Evolutionary conservation across 1,140 invertebrate genomes (phyloP).

Genomic region (Neomicropteryx cornuta): DNA sequence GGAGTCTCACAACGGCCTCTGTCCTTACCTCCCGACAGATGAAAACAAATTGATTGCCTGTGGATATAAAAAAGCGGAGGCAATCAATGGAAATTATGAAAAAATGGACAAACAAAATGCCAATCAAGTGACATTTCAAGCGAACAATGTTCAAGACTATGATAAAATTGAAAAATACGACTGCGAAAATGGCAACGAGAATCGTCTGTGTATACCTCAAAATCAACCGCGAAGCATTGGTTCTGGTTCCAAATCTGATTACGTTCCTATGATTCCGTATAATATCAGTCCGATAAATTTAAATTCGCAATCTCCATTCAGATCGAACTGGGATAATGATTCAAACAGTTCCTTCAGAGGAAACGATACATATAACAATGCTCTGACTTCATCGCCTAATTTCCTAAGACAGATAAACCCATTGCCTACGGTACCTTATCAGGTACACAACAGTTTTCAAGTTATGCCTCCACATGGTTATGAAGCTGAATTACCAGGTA

Average conservation of each 20-base stretch:
- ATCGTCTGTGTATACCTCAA: constrained; percentile 3
- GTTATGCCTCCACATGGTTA: too few relatives aligned
- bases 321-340: constrained; percentile 30
- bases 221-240: constrained; percentile 1
- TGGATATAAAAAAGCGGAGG: constrained; percentile 10
- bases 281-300: constrained; percentile 25
- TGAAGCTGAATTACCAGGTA: too few relatives aligned
- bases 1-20: too few relatives aligned
- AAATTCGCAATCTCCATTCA: too few relatives aligned
- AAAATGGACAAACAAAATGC: too few relatives aligned
- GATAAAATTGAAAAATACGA: constrained; percentile 6
- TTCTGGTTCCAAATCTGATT: constrained; percentile 35
- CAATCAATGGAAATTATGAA: too few relatives aligned
- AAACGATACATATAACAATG: too few relatives aligned
- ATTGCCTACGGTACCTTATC: too few relatives aligned
- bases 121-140: constrained; percentile 41
- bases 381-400: too few relatives aligned
- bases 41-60: constrained; percentile 38
- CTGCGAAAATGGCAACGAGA: constrained; percentile 5
- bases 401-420: too few relatives aligned
- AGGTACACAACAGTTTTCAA: too few relatives aligned
- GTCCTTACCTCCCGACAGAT: constrained; percentile 36
- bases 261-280: constrained; percentile 32
- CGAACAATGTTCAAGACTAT: constrained; percentile 28
- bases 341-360: too few relatives aligned